Base-by-base conservation (phyloP, 1,140 invertebrate genomes). In the Lepidurus arcticus region DNA sequence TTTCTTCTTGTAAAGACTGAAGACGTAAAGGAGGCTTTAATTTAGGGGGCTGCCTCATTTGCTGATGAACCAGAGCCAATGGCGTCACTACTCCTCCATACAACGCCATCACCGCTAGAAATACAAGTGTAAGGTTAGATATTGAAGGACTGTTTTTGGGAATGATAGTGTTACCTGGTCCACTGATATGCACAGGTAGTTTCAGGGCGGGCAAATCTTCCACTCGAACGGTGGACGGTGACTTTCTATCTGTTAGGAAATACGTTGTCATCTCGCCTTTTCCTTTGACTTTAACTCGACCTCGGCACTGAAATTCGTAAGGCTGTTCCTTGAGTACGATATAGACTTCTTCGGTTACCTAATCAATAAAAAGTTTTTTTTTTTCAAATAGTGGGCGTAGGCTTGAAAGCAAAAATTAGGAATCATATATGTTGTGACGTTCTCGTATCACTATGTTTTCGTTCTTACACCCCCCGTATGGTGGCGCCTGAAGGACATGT, bases 231-330 rank as follows among this genome's bases (percentile, higher is more conserved):
- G 88, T 88, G 13, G 87, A 86, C 44, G 88, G 87, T 82, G 89
- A 87, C 81, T 89, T 88, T 81, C 91, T 85, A 81, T 94, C 92
- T 9, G 90, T 91, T 0, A 95, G 86, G 83, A 96, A 95, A 84
- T 96, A 96, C 0, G 95, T 96, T 1, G 93, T 94, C 94, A 97
- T 95, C 81, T 95, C 93, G 7, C 94, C 94, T 85, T 96, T 97
- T 3, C 94, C 94, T 85, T 97, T 97, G 0, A 97, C 94, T 85
- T 94, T 94, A 1, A 96, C 92, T 81, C 91, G 92, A 7, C 94
- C 94, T 74, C 94, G 87, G 82, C 93, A 94, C 73, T 93, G 90
- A 82, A 92, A 92, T 81, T 91, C 90, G 82, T 93, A 93, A 0
- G 91, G 89, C 85, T 91, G 87, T 79, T 90, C 88, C 83, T 90